These are phyloP conservation scores for Caenorhabditis parvicauda DNA, from an alignment of 2,888 invertebrate genomes.

Conservation along the genomic window DNA sequence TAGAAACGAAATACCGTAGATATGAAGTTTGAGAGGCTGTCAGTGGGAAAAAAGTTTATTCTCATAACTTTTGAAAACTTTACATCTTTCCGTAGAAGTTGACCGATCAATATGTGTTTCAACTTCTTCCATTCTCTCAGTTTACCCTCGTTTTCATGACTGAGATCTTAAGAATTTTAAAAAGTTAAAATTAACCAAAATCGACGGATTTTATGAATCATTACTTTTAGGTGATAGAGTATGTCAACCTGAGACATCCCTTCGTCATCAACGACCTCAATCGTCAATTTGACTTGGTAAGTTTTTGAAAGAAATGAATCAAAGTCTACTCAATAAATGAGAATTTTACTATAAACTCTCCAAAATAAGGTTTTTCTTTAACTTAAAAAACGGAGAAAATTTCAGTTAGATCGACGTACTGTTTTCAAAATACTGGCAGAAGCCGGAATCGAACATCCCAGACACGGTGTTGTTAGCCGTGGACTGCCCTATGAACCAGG, in stretches of 20 bases:
- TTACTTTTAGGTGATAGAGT: constrained; percentile 76
- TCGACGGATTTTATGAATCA: not conserved
- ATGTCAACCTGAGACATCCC: constrained; percentile 86
- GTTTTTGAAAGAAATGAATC: constrained; percentile 4
- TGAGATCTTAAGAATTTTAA: not conserved
- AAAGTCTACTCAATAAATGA: not conserved
- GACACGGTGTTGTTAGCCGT: constrained; percentile 92
- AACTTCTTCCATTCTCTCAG: no score
- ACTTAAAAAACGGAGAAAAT: constrained; percentile 1
- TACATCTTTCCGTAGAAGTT: no score
- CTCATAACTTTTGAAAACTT: not conserved
- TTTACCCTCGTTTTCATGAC: no score
- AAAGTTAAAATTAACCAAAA: not conserved
- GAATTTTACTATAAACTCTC: not conserved
- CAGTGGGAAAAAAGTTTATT: not conserved
- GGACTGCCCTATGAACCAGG: constrained; percentile 67
- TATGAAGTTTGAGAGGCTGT: no score
- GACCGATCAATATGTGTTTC: no score
- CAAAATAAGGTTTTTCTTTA: not conserved
- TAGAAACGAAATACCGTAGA: no score
- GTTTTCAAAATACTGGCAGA: constrained; percentile 90
- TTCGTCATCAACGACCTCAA: constrained; percentile 97
- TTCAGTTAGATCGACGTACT: constrained; percentile 72
- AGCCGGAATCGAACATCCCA: constrained; percentile 93
- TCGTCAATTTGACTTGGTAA: constrained; percentile 93